A percentile compares a stretch with the other conserved stretches of the same genome.
Evolutionary conservation across 2,888 invertebrate species (phyloP).

Genomic region (Sisyra nigra): DNA sequence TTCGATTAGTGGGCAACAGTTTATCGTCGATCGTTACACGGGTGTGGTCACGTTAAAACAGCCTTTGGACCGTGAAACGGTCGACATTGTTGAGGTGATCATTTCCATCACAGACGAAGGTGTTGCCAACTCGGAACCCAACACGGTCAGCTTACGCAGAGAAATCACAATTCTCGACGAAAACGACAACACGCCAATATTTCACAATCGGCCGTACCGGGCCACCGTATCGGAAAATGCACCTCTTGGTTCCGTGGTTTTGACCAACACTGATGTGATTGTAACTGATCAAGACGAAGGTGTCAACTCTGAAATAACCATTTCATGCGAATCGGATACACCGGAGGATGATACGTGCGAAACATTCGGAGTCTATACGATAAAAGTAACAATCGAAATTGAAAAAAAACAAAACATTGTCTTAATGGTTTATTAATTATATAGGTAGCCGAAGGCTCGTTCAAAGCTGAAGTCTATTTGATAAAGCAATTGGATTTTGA

Average conservation of each 20-base stretch:
- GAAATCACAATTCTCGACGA: slow-evolving; percentile 63
- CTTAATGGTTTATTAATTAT: no score
- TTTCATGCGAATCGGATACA: slow-evolving; percentile 35
- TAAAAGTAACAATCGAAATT: slow-evolving; percentile 31
- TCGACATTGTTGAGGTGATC: slow-evolving; percentile 56
- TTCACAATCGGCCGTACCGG: slow-evolving; percentile 56
- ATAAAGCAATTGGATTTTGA: slow-evolving; percentile 61
- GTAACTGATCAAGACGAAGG: slow-evolving; percentile 60
- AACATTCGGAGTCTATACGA: slow-evolving; percentile 47
- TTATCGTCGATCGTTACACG: slow-evolving; percentile 57
- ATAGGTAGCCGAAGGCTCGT: slow-evolving; percentile 49
- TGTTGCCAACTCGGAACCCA: slow-evolving; percentile 51
- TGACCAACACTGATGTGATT: slow-evolving; percentile 36
- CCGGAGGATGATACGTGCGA: slow-evolving; percentile 52
- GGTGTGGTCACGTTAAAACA: slow-evolving; percentile 59
- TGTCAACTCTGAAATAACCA: slow-evolving; percentile 48
- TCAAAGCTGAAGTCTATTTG: slow-evolving; percentile 49
- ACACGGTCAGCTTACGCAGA: slow-evolving; percentile 59
- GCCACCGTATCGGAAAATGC: slow-evolving; percentile 54
- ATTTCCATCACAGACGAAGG: slow-evolving; percentile 71
- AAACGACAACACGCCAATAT: slow-evolving; percentile 67
- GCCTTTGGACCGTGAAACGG: slow-evolving; percentile 52
- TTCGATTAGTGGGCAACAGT: slow-evolving; percentile 68
- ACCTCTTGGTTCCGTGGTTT: slow-evolving; percentile 42
- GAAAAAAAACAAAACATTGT: neutral